Base-by-base conservation (phyloP, 2,113 vertebrate species). In the Oryzias javanicus region DNA sequence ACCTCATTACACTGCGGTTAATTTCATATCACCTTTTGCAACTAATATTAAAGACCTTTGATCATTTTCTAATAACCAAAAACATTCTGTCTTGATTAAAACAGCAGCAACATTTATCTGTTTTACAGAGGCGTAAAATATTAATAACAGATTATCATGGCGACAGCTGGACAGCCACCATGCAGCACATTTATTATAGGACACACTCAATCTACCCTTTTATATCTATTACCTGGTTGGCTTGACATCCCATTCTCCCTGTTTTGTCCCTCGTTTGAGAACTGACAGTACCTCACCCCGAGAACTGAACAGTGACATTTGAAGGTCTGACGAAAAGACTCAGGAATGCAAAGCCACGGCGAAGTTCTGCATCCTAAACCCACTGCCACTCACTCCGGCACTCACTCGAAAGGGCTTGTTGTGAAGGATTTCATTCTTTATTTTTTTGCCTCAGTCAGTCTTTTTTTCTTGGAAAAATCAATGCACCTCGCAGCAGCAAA, bases 291-390 rank as follows among this genome's bases (percentile, higher is more conserved):
- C 41, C 55, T 50, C 17, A 58, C 45, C 55, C 49, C 13, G 56
- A 66, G 54, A 70, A 55, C 45, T 48, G 51, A 78, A 67, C 41
- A n/a, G 35, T 73, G 67, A 66, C 82, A 78, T 84, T 78, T 76
- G 69, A 53, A 64, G 58, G 55, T 59, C 54, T 67, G 76, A 80
- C 78, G 72, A 57, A 42, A 27, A 58, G 47, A 64, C 44, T 55
- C 14, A 67, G 55, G 16, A 76, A 62, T 60, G 60, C 49, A 47
- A 44, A 70, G 58, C 4, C 59, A 42, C 52, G 19, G 22, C 60
- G 27, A 56, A 81, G 40, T 67, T 77, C 17, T 66, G 49, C 70
- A 55, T 66, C 66, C 42, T 45, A 13, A 49, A 22, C 16, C 48
- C 51, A 66, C 68, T 60, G 72, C 19, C 67, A 49, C 49, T 63